Conservation (phyloP, 2,888 invertebrate species). For the Ornithoptera priamus region DNA sequence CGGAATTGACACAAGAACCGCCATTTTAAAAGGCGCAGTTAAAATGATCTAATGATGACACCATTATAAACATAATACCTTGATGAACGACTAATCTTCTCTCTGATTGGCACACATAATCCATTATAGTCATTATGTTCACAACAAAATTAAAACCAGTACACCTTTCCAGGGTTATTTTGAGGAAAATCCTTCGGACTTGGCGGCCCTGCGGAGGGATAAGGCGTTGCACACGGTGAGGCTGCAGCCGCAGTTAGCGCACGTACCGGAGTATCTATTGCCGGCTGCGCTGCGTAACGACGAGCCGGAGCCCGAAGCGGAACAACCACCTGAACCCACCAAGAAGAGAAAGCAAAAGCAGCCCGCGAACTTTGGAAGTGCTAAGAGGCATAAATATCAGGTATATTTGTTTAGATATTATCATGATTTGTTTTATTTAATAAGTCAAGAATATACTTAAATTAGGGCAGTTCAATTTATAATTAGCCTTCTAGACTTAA, state of each 20-base stretch:
- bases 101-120: slow-evolving; percentile 52
- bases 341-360: slow-evolving; percentile 60
- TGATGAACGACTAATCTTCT: slow-evolving; percentile 79
- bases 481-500: too few relatives aligned
- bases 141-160: neutral
- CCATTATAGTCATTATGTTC: neutral
- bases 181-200: slow-evolving; percentile 93
- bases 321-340: slow-evolving; percentile 40
- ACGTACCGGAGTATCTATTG: slow-evolving; percentile 96
- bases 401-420: slow-evolving; percentile 39
- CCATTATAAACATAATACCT: slow-evolving; percentile 51
- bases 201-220: slow-evolving; percentile 91
- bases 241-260: slow-evolving; percentile 90
- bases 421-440: too few relatives aligned
- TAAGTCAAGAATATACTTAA: too few relatives aligned
- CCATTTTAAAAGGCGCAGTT: neutral
- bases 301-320: slow-evolving; percentile 68
- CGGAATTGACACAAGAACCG: too few relatives aligned
- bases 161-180: slow-evolving; percentile 85
- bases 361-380: slow-evolving; percentile 55
- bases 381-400: slow-evolving; percentile 69
- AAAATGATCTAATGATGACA: slow-evolving; percentile 47
- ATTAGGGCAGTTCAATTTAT: too few relatives aligned
- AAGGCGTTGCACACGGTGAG: slow-evolving; percentile 92
- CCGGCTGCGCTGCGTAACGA: slow-evolving; percentile 87